A percentile compares a stretch with the other conserved stretches of the same genome.
These are phyloP conservation scores for Drosophila algonquin DNA, from an alignment of 2,888 invertebrate species.

Conservation along the genomic window DNA sequence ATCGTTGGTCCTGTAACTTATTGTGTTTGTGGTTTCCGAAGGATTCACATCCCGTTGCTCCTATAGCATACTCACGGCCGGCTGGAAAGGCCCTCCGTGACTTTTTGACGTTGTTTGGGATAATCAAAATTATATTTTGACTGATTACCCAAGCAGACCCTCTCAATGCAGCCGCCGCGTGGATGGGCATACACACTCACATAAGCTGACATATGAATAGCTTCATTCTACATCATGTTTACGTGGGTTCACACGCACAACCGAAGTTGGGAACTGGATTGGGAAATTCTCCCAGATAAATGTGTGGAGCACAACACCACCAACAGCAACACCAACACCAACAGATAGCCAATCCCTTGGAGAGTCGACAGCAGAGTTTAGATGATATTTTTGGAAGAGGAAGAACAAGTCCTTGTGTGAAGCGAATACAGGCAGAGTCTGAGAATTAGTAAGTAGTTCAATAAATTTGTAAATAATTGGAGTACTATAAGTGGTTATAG, in stretches of 20 bases:
- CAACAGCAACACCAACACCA: not conserved
- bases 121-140: conserved; percentile 84
- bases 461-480: too few species aligned
- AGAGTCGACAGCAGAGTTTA: not conserved
- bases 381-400: not conserved
- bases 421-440: not conserved
- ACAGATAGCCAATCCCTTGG: not conserved
- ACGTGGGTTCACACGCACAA: conserved; percentile 27
- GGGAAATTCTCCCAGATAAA: not conserved
- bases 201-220: conserved; percentile 36
- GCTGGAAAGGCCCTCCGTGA: conserved; percentile 80
- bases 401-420: not conserved
- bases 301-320: conserved; percentile 1
- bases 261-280: not conserved
- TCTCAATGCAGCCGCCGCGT: conserved; percentile 56
- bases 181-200: conserved; percentile 42
- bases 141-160: conserved; percentile 79
- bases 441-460: too few species aligned
- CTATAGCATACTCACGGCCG: conserved; percentile 46
- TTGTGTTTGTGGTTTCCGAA: conserved; percentile 35
- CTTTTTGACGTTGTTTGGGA: conserved; percentile 82
- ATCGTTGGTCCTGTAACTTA: not conserved
- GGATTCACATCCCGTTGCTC: conserved; percentile 14
- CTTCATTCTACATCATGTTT: conserved; percentile 50
- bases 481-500: too few species aligned